Percentiles rank a stretch among this genome's conserved stretches.
Evolutionary conservation across 2,113 vertebrate genomes (phyloP).

Genomic region (Pygoscelis antarcticus): DNA sequence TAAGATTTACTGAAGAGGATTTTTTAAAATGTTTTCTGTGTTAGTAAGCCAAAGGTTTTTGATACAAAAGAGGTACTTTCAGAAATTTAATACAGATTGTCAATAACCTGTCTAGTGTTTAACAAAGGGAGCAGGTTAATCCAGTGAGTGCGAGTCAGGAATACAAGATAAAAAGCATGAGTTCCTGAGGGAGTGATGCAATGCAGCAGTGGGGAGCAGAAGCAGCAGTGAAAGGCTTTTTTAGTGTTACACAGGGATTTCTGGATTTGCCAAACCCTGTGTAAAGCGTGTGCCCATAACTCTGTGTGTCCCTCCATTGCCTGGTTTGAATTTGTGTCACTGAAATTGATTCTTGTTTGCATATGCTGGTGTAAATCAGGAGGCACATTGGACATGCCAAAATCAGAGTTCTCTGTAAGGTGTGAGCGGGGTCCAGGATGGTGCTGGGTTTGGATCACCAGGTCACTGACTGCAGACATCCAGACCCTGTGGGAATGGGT

Average conservation of each 20-base stretch:
- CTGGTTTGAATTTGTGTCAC: rapidly evolving
- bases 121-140: background rate
- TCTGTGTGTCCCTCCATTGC: rapidly evolving
- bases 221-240: background rate
- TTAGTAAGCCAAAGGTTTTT: background rate
- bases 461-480: background rate
- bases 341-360: rapidly evolving
- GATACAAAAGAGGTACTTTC: background rate
- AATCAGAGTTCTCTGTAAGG: background rate
- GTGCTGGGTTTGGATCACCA: background rate
- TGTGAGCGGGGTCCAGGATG: background rate
- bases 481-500: too few relatives aligned
- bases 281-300: rapidly evolving
- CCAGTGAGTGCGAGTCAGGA: rapidly evolving
- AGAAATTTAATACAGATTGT: background rate
- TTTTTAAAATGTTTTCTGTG: background rate
- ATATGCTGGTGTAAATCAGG: background rate
- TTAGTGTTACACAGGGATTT: rapidly evolving
- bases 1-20: background rate
- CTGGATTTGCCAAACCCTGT: background rate
- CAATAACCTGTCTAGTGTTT: background rate
- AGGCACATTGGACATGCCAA: background rate
- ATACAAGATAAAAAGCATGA: background rate
- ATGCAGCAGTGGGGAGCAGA: background rate
- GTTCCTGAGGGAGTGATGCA: background rate